Evolutionary conservation across 2,888 invertebrate genomes (phyloP).

Genomic region (Hydriomena furcata): DNA sequence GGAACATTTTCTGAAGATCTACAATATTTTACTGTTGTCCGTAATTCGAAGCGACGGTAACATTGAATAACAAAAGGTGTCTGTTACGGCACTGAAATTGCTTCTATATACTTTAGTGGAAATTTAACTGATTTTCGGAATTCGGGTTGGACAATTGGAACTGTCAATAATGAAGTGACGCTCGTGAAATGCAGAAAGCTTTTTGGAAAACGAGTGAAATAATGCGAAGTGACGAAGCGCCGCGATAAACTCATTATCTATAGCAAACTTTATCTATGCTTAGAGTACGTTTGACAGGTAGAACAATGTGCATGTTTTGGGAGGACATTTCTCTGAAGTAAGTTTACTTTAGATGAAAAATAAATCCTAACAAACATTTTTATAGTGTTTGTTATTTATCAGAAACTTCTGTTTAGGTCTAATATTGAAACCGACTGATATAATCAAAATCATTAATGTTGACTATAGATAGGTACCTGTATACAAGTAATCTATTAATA

Average conservation of each 20-base stretch:
- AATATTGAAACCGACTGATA: no score
- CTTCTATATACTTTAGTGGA: constrained; percentile 12
- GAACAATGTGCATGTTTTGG: no score
- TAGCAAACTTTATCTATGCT: no score
- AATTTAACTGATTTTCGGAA: constrained; percentile 14
- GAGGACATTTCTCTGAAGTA: no score
- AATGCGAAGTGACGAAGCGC: constrained; percentile 10
- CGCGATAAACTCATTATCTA: constrained; percentile 7
- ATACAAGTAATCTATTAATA: no score
- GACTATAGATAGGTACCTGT: no score
- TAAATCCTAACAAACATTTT: no score
- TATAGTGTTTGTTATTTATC: no score
- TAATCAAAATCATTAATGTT: no score
- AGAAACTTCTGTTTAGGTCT: no score
- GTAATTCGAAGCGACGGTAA: constrained; percentile 22
- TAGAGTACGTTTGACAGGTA: no score
- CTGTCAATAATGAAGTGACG: constrained; percentile 17
- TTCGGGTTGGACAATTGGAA: constrained; percentile 21
- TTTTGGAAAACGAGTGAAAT: constrained; percentile 8
- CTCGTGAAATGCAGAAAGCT: constrained; percentile 6
- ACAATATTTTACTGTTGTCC: constrained; percentile 4
- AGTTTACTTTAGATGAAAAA: no score
- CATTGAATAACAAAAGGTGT: constrained; percentile 25
- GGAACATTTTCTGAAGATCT: neutral
- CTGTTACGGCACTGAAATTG: constrained; percentile 7